Evolutionary conservation across 2,888 invertebrate species (phyloP), one percentile per base, ranked within the genome.

Genomic region (Thelaira solivaga): DNA sequence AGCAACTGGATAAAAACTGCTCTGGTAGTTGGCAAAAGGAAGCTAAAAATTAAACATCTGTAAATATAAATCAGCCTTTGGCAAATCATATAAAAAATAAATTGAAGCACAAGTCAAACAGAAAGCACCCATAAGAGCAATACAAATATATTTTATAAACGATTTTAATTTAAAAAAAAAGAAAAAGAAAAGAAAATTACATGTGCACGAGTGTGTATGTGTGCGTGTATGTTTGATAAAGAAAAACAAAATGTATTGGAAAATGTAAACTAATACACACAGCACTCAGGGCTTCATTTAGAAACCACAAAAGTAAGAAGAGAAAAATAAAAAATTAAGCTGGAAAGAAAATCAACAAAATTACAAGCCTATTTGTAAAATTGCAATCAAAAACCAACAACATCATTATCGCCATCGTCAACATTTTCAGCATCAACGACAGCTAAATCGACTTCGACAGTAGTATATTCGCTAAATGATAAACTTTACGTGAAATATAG

Each of bases 11-110:
- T 24, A 57, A 62, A 64, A 39, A n/a, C n/a, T n/a, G n/a, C n/a
- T n/a, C n/a, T n/a, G 31, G 67, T 62, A 68, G 53, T 74, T 74
- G 78, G 64, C 78, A 78, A 61, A 59, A 69, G 55, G 4, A 71
- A 34, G 47, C 61, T 47, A 47, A 43, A 55, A 64, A 59, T 39
- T 49, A 68, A 68, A 73, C 24, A 57, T 61, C 59, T 49, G 69
- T 65, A 74, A 78, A 78, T 74, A 78, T 78, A 78, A 78, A 78
- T 78, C 74, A 78, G 78, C 78, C 69, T 65, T 78, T 78, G 78
- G 78, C 78, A 74, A 68, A 78, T 69, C 65, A 7, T 13, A 67
- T 61, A 65, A 62, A 68, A 67, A 53, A 43, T 51, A 51, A 26
- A 45, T 18, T 22, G 7, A 11, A 67, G 11, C 26, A 22, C 22